These are phyloP conservation scores for Syngnathus floridae DNA, from an alignment of 2,113 vertebrate genomes.

Conservation along the genomic window DNA sequence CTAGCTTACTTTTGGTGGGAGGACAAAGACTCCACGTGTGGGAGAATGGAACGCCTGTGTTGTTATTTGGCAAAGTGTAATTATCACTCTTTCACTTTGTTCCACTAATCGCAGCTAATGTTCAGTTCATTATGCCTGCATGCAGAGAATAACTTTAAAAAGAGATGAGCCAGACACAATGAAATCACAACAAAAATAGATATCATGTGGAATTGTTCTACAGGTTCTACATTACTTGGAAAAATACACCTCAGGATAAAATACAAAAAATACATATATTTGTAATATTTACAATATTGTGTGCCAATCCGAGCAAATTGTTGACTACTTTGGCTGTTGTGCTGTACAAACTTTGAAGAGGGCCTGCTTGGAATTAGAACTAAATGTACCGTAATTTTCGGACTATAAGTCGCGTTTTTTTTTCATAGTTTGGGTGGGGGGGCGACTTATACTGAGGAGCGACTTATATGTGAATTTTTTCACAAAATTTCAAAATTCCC, in stretches of 20 bases:
- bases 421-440: too few relatives aligned
- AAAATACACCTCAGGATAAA: background rate
- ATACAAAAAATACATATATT: background rate
- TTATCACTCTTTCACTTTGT: slow-evolving; percentile 56
- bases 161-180: slow-evolving; percentile 17
- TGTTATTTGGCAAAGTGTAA: slow-evolving; percentile 64
- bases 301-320: background rate
- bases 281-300: background rate
- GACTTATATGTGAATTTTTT: too few relatives aligned
- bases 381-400: too few relatives aligned
- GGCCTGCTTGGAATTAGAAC: too few relatives aligned
- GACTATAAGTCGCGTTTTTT: too few relatives aligned
- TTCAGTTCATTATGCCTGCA: slow-evolving; percentile 46
- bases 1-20: slow-evolving; percentile 45
- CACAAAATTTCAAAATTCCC: too few relatives aligned
- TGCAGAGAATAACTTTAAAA: slow-evolving; percentile 41
- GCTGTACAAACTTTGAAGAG: background rate
- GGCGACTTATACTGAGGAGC: too few relatives aligned
- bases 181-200: slow-evolving; percentile 17
- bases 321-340: background rate
- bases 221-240: background rate
- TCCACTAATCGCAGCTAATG: slow-evolving; percentile 61
- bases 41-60: slow-evolving; percentile 46
- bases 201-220: background rate
- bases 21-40: slow-evolving; percentile 51